Percentiles rank a stretch among this genome's conserved stretches.
phyloP scores from a whole-genome alignment of 2,113 vertebrate species.

The Amphilophus citrinellus region DNA sequence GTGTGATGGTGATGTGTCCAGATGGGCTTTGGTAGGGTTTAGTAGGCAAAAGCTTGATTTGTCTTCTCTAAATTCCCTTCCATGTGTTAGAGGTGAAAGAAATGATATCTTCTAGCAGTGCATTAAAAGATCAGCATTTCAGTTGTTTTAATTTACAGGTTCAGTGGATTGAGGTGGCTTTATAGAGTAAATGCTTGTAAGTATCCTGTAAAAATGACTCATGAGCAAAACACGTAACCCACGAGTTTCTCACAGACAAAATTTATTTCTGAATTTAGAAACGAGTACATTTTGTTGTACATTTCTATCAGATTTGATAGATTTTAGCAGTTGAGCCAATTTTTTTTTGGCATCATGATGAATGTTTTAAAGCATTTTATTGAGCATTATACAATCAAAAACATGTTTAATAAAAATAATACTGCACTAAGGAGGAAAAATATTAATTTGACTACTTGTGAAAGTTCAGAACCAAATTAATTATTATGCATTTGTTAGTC shows the following conservation, averaged over 20 bases:
- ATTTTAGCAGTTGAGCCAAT: not conserved
- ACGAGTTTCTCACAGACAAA: not conserved
- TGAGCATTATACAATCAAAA: not conserved
- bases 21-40: conserved; percentile 38
- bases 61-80: conserved; percentile 7
- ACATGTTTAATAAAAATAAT: not conserved
- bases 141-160: not conserved
- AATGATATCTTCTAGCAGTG: not conserved
- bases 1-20: conserved; percentile 41
- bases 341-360: not conserved
- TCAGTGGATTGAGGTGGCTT: not conserved
- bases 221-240: not conserved
- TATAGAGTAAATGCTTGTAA: not conserved
- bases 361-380: not conserved
- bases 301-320: not conserved
- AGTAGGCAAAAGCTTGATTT: conserved; percentile 25
- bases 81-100: conserved; percentile 11
- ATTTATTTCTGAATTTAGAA: not conserved
- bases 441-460: not conserved
- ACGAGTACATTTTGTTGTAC: not conserved
- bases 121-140: conserved; percentile 23
- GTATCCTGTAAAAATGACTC: not conserved
- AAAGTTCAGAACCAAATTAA: not conserved
- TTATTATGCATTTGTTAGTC: not conserved
- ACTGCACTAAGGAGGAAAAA: not conserved